A percentile compares a stretch with the other conserved stretches of the same genome.
Conservation (phyloP, 2,888 invertebrate genomes). For the Melanchra persicariae region DNA sequence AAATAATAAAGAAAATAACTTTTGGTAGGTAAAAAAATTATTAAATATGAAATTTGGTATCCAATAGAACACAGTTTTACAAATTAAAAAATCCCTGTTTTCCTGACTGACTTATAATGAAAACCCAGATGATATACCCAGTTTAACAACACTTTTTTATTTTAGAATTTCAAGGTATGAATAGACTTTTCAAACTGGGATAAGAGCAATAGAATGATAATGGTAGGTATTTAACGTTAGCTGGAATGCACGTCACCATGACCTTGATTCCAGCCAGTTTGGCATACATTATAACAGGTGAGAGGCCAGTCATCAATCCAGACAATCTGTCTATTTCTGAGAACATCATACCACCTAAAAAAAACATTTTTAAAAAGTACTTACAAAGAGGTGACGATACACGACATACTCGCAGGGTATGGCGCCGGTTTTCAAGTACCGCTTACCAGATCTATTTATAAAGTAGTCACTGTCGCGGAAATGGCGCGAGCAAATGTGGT, state of each 20-base stretch:
- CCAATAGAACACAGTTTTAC: too few species aligned
- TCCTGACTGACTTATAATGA: background rate
- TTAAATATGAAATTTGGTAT: background rate
- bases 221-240: too few species aligned
- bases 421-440: constrained; percentile 9
- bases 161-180: too few species aligned
- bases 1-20: background rate
- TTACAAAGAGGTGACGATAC: constrained; percentile 14
- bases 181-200: background rate
- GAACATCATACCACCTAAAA: background rate
- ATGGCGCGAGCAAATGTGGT: constrained; percentile 25
- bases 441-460: constrained; percentile 29
- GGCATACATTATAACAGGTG: too few species aligned
- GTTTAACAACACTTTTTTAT: too few species aligned
- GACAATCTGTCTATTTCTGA: too few species aligned
- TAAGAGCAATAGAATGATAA: too few species aligned
- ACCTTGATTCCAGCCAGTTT: too few species aligned
- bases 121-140: background rate
- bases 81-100: too few species aligned
- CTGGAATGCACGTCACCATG: too few species aligned
- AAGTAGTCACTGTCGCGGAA: constrained; percentile 36
- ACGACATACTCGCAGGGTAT: constrained; percentile 47
- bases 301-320: too few species aligned
- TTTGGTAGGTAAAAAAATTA: background rate
- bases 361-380: constrained; percentile 6